Percentiles rank a stretch among this genome's conserved stretches.
Conservation (phyloP, 2,113 vertebrate genomes). For the Ageneiosus marmoratus region DNA sequence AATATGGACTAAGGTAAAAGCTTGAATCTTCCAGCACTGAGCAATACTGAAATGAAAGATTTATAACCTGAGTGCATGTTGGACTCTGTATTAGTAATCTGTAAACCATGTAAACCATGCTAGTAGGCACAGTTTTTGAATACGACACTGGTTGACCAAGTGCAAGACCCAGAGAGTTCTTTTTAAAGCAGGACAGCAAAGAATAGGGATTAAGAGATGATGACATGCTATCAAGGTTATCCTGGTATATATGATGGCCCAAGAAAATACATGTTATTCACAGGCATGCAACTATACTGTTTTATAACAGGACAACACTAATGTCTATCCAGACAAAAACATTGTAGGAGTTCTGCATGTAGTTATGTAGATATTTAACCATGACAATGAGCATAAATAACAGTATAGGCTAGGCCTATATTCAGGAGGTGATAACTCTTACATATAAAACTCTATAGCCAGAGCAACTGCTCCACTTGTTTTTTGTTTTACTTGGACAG, state of each 20-base stretch:
- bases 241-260: not conserved
- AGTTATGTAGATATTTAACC: not conserved
- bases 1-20: not conserved
- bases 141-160: not conserved
- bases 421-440: not conserved
- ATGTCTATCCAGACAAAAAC: not conserved
- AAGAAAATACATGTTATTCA: not conserved
- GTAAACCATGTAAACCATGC: too few relatives aligned
- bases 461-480: constrained; percentile 29
- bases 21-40: not conserved
- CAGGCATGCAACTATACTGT: not conserved
- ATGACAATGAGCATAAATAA: constrained; percentile 1
- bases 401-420: not conserved
- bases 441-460: constrained; percentile 7
- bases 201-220: not conserved
- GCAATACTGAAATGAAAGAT: not conserved
- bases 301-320: not conserved
- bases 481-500: constrained; percentile 2
- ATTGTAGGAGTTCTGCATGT: not conserved
- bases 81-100: not conserved
- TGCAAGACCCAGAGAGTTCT: constrained; percentile 24
- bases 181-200: constrained; percentile 5
- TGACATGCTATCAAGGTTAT: constrained; percentile 17
- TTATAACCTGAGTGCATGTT: not conserved
- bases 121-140: too few relatives aligned